Conservation (phyloP, 2,113 vertebrate species). For the Pomatostomus ruficeps region DNA sequence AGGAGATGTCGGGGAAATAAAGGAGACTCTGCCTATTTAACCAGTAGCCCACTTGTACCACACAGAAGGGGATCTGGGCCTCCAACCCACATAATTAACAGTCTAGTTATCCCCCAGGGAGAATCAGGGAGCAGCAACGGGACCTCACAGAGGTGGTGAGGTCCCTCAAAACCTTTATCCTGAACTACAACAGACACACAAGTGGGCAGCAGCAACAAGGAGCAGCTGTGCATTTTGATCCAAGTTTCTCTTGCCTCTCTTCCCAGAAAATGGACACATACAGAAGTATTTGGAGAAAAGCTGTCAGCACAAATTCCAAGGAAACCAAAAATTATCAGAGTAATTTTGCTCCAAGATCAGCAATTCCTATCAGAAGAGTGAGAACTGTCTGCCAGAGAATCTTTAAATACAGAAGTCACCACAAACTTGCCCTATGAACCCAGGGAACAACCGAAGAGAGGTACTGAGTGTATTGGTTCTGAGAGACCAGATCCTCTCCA, state of each 20-base stretch:
- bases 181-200: not conserved
- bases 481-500: not conserved
- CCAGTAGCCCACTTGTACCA: not conserved
- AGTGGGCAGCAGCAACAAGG: not conserved
- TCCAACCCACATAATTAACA: not conserved
- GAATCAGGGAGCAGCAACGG: not conserved
- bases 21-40: not conserved
- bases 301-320: not conserved
- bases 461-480: not conserved
- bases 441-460: not conserved
- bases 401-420: not conserved
- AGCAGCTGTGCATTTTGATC: not conserved
- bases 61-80: not conserved
- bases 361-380: rapidly evolving
- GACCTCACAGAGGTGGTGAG: not conserved
- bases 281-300: not conserved
- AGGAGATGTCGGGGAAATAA: not conserved
- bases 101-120: not conserved
- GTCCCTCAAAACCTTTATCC: not conserved
- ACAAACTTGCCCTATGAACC: rapidly evolving
- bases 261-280: not conserved
- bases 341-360: not conserved
- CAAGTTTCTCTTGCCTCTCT: not conserved
- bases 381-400: not conserved
- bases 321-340: not conserved